Evolutionary conservation across 2,888 invertebrate species (phyloP).

Genomic region (Aphidoletes aphidimyza): DNA sequence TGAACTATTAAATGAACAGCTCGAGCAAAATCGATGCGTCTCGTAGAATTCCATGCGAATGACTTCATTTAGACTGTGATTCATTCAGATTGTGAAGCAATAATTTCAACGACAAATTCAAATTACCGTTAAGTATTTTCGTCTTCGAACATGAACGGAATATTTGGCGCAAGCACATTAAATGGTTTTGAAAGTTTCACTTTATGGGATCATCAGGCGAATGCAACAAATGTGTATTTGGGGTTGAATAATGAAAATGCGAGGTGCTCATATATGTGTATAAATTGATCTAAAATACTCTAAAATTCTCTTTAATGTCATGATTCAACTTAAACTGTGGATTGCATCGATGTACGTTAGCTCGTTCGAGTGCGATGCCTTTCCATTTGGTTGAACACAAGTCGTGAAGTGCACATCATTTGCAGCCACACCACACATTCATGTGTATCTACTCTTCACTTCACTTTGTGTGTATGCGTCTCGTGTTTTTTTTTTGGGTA

Average conservation of each 20-base stretch:
- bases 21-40: neutral
- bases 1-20: slow-evolving; percentile 11
- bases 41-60: neutral
- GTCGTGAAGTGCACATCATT: neutral
- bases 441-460: neutral
- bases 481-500: neutral
- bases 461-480: neutral
- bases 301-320: slow-evolving; percentile 4
- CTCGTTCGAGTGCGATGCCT: neutral
- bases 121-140: neutral
- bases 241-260: neutral
- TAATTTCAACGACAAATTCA: neutral
- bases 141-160: too few species aligned
- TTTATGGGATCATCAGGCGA: too few species aligned
- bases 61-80: slow-evolving; percentile 7
- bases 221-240: neutral
- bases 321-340: neutral
- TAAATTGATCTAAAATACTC: slow-evolving; percentile 4
- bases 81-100: neutral
- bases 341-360: too few species aligned
- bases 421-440: too few species aligned
- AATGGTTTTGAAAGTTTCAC: too few species aligned
- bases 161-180: too few species aligned
- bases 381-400: slow-evolving; percentile 9
- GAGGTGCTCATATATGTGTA: slow-evolving; percentile 22